Percentiles rank a stretch among this genome's conserved stretches.
These are phyloP conservation scores for Tenebrosternarchus preto DNA, from an alignment of 2,113 vertebrate species.

Conservation along the genomic window DNA sequence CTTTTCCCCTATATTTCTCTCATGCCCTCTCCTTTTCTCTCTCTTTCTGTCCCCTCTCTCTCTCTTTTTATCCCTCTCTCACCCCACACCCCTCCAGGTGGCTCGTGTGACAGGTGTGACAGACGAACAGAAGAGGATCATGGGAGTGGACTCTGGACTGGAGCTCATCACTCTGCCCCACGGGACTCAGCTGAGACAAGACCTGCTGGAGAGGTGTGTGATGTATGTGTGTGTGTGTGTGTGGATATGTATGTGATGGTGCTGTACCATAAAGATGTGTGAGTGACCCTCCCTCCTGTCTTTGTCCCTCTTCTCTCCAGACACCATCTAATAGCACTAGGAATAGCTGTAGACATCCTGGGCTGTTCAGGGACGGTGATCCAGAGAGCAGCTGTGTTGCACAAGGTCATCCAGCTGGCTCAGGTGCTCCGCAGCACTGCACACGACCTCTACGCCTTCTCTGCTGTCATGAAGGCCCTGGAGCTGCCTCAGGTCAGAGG, in stretches of 20 bases:
- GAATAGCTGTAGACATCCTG: constrained; percentile 82
- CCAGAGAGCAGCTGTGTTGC: constrained; percentile 76
- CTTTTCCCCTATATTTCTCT: no score
- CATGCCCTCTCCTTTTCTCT: background rate
- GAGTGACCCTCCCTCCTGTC: background rate
- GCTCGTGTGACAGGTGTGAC: constrained; percentile 78
- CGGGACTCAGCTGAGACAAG: constrained; percentile 79
- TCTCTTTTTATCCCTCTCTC: background rate
- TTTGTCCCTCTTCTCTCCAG: constrained; percentile 59
- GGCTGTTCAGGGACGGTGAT: constrained; percentile 80
- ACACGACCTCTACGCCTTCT: constrained; percentile 82
- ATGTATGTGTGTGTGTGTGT: no score
- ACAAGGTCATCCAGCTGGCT: constrained; percentile 80
- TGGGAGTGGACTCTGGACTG: constrained; percentile 84
- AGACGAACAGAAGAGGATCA: constrained; percentile 72
- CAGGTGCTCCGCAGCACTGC: constrained; percentile 73
- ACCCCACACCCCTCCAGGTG: constrained; percentile 66
- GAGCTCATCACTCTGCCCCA: constrained; percentile 86
- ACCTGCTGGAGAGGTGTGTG: constrained; percentile 83
- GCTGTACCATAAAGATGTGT: background rate
- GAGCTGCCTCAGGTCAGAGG: constrained; percentile 82
- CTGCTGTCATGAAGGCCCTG: constrained; percentile 85
- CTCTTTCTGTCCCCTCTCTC: no score
- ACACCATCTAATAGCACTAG: constrained; percentile 79
- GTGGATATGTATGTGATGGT: constrained; percentile 78